Percentiles rank a stretch among this genome's conserved stretches.
Evolutionary conservation across 2,113 vertebrate genomes (phyloP).

Genomic region (Apaloderma vittatum): DNA sequence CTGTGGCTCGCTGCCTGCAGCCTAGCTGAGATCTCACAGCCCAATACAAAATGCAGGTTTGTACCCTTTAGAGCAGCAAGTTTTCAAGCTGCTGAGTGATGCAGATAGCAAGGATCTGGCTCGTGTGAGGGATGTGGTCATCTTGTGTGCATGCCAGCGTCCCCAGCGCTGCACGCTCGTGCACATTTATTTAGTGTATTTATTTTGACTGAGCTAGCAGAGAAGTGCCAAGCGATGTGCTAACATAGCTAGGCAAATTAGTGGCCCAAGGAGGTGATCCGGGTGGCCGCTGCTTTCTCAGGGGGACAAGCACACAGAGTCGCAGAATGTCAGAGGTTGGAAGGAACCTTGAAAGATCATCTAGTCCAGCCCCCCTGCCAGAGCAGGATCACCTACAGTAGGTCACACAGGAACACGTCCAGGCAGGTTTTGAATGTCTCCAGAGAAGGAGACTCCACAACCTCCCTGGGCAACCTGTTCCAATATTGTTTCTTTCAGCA

Average conservation of each 20-base stretch:
- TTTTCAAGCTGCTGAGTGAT: not conserved
- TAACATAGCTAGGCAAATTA: not conserved
- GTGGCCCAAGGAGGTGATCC: accelerated
- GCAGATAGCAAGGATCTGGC: not conserved
- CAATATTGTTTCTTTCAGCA: not conserved
- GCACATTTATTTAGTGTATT: not conserved
- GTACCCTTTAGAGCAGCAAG: not conserved
- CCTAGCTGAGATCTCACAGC: not conserved
- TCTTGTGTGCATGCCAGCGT: not conserved
- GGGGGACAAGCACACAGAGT: not conserved
- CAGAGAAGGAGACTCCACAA: no score
- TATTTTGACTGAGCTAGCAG: not conserved
- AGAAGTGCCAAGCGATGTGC: not conserved
- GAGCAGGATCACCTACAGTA: no score
- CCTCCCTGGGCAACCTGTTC: no score
- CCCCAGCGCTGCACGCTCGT: not conserved
- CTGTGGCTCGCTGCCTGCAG: not conserved
- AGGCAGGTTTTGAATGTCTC: no score
- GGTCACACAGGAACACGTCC: no score
- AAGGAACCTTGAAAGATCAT: no score
- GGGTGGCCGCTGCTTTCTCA: not conserved
- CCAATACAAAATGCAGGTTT: not conserved
- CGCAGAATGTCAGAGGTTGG: no score
- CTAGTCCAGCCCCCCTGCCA: no score
- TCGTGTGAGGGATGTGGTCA: not conserved